Evolutionary conservation across 2,113 vertebrate species (phyloP).

Genomic region (Crotalus tigris): DNA sequence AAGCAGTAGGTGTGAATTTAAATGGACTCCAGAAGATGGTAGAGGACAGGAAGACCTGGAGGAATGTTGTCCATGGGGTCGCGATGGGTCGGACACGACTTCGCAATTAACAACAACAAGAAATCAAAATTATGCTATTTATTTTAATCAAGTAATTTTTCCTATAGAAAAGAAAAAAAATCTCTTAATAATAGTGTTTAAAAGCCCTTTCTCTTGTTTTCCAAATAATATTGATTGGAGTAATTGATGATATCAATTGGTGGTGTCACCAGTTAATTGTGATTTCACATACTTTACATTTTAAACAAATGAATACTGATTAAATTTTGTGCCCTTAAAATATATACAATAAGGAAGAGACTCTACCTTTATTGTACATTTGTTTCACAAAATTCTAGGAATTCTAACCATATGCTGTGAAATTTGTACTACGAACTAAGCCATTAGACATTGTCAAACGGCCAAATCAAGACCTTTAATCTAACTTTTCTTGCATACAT

Average conservation of each 20-base stretch:
- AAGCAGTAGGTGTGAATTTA: no score
- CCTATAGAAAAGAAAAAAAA: background rate
- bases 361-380: background rate
- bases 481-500: background rate
- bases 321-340: background rate
- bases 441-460: background rate
- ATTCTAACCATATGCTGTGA: background rate
- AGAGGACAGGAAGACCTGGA: no score
- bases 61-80: no score
- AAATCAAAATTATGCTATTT: background rate
- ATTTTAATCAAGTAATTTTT: background rate
- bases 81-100: no score
- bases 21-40: no score
- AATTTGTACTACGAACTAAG: background rate
- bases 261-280: no score
- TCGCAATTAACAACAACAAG: no score
- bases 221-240: no score
- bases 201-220: background rate
- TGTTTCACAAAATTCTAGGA: background rate
- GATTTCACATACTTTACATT: background rate
- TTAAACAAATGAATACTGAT: background rate
- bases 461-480: background rate
- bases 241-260: no score
- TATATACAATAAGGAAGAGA: background rate
- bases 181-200: background rate